A percentile compares a stretch with the other conserved stretches of the same genome.
These are phyloP conservation scores for Philereme vetulata DNA, from an alignment of 2,888 invertebrate genomes.

Conservation along the genomic window DNA sequence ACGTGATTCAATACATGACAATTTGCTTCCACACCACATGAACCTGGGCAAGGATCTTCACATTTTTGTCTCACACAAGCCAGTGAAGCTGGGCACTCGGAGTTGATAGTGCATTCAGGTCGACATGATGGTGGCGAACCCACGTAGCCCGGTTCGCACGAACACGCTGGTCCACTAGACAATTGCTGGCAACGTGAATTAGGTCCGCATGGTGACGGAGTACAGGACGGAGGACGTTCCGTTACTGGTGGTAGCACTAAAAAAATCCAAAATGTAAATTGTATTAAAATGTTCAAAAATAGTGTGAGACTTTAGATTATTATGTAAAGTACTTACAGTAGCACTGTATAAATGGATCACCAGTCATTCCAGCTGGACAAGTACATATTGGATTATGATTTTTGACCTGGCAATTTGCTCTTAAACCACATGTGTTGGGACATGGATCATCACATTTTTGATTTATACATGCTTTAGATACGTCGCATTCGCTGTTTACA, in stretches of 20 bases:
- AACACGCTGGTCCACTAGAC: constrained; percentile 89
- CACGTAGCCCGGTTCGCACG: constrained; percentile 89
- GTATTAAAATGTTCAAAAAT: not conserved
- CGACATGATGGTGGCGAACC: constrained; percentile 92
- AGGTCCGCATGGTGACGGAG: constrained; percentile 93
- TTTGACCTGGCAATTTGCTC: constrained; percentile 91
- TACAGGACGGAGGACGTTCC: constrained; percentile 89
- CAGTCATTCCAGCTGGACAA: constrained; percentile 92
- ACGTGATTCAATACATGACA: constrained; percentile 92
- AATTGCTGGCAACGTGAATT: constrained; percentile 91
- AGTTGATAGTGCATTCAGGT: constrained; percentile 91
- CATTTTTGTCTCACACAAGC: constrained; percentile 92
- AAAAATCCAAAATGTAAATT: constrained; percentile 31
- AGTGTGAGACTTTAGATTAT: not conserved
- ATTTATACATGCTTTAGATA: constrained; percentile 92
- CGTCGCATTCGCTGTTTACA: constrained; percentile 93
- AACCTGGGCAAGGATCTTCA: constrained; percentile 92
- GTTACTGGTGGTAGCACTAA: constrained; percentile 75
- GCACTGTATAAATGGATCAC: constrained; percentile 93
- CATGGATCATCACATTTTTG: constrained; percentile 95
- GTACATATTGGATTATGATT: constrained; percentile 95
- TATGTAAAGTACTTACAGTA: constrained; percentile 83
- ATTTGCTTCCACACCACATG: constrained; percentile 91
- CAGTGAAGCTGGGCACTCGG: constrained; percentile 90
- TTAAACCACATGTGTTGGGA: constrained; percentile 93